phyloP scores from a whole-genome alignment of 2,888 invertebrate genomes.

The Rhagophthalmus giganteus region DNA sequence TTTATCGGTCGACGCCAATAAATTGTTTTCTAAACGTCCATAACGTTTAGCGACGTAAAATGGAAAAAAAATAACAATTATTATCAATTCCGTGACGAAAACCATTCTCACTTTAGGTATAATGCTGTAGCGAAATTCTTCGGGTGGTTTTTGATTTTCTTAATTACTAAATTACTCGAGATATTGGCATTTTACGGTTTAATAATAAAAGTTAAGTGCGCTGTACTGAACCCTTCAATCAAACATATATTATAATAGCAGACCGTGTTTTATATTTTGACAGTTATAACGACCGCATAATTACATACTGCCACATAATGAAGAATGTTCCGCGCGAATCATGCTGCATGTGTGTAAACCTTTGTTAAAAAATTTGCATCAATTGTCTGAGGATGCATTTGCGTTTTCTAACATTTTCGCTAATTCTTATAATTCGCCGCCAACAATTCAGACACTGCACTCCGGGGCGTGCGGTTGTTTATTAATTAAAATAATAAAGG shows the following conservation, averaged over 20 bases:
- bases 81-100: neutral
- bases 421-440: constrained; percentile 18
- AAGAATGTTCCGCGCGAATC: constrained; percentile 22
- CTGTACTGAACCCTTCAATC: constrained; percentile 27
- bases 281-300: constrained; percentile 33
- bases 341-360: constrained; percentile 14
- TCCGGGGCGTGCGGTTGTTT: constrained; percentile 21
- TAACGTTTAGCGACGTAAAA: neutral
- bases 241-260: constrained; percentile 29
- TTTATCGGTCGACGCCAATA: no score
- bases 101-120: neutral
- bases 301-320: constrained; percentile 27
- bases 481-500: constrained; percentile 12
- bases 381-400: constrained; percentile 25
- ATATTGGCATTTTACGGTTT: constrained; percentile 18
- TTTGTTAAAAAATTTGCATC: constrained; percentile 24
- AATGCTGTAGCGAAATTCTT: neutral
- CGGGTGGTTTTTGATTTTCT: constrained; percentile 4
- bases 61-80: neutral
- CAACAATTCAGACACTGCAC: constrained; percentile 17
- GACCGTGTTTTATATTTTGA: constrained; percentile 33
- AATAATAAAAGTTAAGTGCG: constrained; percentile 12
- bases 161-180: constrained; percentile 5
- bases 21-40: no score
- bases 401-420: constrained; percentile 26